phyloP scores from a whole-genome alignment of 2,888 invertebrate genomes.

The Drosophila pullipes region DNA sequence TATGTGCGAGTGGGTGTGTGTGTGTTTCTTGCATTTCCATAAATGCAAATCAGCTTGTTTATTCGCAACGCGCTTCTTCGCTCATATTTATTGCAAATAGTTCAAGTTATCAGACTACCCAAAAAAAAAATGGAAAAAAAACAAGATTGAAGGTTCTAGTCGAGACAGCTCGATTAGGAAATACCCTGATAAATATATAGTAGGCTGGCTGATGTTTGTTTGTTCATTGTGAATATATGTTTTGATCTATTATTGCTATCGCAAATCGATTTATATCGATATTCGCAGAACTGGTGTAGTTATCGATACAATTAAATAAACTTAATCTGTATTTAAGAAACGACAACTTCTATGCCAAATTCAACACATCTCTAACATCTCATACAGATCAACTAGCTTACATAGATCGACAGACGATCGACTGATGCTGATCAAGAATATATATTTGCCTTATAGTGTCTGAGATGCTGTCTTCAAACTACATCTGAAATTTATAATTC shows the following conservation, averaged over 20 bases:
- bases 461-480: background rate
- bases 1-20: slow-evolving; percentile 36
- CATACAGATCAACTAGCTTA: background rate
- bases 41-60: slow-evolving; percentile 82
- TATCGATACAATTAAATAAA: background rate
- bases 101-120: slow-evolving; percentile 46
- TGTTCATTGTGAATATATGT: background rate
- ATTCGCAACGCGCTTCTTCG: slow-evolving; percentile 61
- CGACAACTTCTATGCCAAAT: rapidly evolving
- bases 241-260: background rate
- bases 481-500: background rate
- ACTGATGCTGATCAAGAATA: background rate
- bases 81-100: slow-evolving; percentile 72
- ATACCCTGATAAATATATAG: background rate
- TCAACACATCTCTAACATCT: background rate
- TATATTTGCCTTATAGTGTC: background rate
- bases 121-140: background rate
- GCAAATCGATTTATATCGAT: background rate
- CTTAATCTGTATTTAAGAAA: background rate
- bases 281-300: background rate
- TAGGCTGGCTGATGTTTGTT: background rate
- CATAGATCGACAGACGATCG: background rate
- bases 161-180: background rate
- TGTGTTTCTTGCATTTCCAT: slow-evolving; percentile 79
- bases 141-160: background rate